A percentile compares a stretch with the other conserved stretches of the same genome.
phyloP scores from a whole-genome alignment of 1,140 invertebrate species.

The Diabrotica virgifera region DNA sequence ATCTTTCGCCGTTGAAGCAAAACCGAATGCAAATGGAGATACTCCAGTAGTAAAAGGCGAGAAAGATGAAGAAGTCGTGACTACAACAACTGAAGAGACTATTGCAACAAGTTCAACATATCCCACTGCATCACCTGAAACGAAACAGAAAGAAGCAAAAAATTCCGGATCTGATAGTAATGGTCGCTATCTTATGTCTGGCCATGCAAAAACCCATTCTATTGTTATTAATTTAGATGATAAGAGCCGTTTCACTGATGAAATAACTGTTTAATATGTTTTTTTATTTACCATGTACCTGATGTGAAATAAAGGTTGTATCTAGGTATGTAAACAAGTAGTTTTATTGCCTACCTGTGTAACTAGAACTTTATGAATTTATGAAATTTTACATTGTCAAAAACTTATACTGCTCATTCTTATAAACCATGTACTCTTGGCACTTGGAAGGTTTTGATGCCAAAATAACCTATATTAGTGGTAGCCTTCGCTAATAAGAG shows the following conservation, averaged over 20 bases:
- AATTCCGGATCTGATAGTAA: conserved; percentile 38
- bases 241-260: conserved; percentile 75
- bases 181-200: conserved; percentile 54
- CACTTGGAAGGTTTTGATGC: too few relatives aligned
- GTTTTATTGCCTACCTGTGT: neutral
- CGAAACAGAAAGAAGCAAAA: conserved; percentile 33
- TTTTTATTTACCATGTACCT: conserved; percentile 30
- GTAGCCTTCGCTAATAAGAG: too few relatives aligned
- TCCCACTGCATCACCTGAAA: conserved; percentile 36
- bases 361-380: too few relatives aligned
- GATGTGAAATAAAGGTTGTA: conserved; percentile 32
- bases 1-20: conserved; percentile 46
- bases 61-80: conserved; percentile 38
- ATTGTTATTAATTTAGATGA: conserved; percentile 77
- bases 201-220: conserved; percentile 66
- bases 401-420: too few relatives aligned
- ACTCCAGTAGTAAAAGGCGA: neutral
- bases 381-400: too few relatives aligned
- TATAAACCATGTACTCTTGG: too few relatives aligned
- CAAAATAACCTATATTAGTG: too few relatives aligned
- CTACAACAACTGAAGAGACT: conserved; percentile 29
- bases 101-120: conserved; percentile 25
- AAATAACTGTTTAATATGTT: conserved; percentile 67
- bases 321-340: conserved; percentile 10
- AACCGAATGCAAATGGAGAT: conserved; percentile 20